phyloP scores from a whole-genome alignment of 2,797 vertebrate genomes.

The Esox lucius region DNA sequence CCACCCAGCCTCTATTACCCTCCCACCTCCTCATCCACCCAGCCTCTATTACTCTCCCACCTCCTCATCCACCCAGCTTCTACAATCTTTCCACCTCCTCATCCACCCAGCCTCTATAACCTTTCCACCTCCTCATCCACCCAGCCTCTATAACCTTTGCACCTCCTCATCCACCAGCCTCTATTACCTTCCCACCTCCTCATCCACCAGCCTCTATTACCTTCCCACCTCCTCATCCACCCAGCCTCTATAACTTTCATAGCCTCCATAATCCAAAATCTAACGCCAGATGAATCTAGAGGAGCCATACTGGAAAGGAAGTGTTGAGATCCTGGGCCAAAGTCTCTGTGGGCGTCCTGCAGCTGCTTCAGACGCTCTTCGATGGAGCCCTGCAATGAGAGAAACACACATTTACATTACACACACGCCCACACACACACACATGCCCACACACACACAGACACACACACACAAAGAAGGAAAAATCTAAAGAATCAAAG shows the following conservation, averaged over 20 bases:
- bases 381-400: conserved; percentile 81
- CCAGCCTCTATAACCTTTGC: background rate
- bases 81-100: conserved; percentile 2
- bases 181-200: conserved; percentile 7
- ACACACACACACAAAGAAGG: conserved; percentile 1
- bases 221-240: background rate
- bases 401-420: no score
- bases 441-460: conserved; percentile 19
- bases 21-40: conserved; percentile 25
- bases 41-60: conserved; percentile 14
- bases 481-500: background rate
- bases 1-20: conserved; percentile 10
- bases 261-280: background rate
- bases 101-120: background rate
- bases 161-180: background rate
- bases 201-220: background rate
- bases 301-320: conserved; percentile 91
- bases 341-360: conserved; percentile 95
- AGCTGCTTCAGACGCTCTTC: conserved; percentile 95
- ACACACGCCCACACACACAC: conserved; percentile 6
- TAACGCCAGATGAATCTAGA: conserved; percentile 45
- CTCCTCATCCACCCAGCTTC: background rate
- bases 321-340: conserved; percentile 96
- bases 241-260: no score
- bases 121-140: background rate